phyloP scores from a whole-genome alignment of 2,888 invertebrate species.

The Amiota mariae region DNA sequence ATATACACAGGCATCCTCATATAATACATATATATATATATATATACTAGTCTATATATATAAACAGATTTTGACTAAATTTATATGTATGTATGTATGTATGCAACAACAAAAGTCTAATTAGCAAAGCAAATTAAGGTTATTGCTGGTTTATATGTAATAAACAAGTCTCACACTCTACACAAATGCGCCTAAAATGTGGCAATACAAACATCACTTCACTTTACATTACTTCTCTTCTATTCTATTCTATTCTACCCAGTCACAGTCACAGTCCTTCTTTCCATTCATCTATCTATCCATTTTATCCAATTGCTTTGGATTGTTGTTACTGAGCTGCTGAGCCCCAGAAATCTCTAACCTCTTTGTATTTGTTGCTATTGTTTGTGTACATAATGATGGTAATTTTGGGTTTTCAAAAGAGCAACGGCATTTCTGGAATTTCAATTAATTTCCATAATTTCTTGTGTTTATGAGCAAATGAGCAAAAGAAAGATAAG shows the following conservation, averaged over 20 bases:
- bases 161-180: conserved; percentile 19
- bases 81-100: no score
- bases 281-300: no score
- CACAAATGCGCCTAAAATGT: conserved; percentile 16
- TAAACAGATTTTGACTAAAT: neutral
- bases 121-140: conserved; percentile 19
- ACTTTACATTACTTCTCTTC: neutral
- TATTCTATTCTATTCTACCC: no score
- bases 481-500: neutral
- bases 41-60: neutral
- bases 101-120: conserved; percentile 9
- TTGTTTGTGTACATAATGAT: conserved; percentile 58
- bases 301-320: no score
- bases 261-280: no score
- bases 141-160: conserved; percentile 20
- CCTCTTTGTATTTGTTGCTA: conserved; percentile 25
- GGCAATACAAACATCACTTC: conserved; percentile 1
- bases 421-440: conserved; percentile 72
- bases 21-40: neutral
- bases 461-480: conserved; percentile 65
- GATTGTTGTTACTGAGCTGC: neutral
- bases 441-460: conserved; percentile 74
- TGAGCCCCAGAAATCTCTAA: neutral
- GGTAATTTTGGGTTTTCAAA: conserved; percentile 73
- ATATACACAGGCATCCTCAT: neutral